phyloP scores from a whole-genome alignment of 2,888 invertebrate genomes.

The Drosophila greeni region DNA sequence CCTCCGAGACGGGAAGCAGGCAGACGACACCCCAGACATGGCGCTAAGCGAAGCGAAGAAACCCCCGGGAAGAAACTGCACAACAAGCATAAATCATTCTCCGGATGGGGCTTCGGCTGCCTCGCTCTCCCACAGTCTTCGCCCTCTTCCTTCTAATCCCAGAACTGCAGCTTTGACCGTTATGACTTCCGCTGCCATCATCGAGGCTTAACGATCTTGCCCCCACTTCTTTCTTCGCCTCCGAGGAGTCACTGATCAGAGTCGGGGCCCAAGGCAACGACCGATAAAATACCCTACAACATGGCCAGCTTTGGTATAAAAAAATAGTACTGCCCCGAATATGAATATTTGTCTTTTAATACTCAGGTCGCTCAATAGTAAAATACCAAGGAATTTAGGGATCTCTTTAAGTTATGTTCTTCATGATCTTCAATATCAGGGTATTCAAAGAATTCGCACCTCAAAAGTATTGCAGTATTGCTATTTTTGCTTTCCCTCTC shows the following conservation, averaged over 20 bases:
- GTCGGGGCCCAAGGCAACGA: not conserved
- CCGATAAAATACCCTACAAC: not conserved
- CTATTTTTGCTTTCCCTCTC: constrained; percentile 21
- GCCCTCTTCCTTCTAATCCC: constrained; percentile 20
- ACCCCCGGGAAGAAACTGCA: constrained; percentile 25
- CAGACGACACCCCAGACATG: constrained; percentile 53
- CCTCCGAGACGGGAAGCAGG: constrained; percentile 5
- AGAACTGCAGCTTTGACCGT: constrained; percentile 56
- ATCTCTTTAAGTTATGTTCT: not conserved
- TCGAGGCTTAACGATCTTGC: constrained; percentile 32
- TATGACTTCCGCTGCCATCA: constrained; percentile 62
- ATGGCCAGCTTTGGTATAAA: not conserved
- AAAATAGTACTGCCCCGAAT: not conserved
- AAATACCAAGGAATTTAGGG: too few species aligned
- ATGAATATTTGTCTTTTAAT: not conserved
- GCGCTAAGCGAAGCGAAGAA: constrained; percentile 67
- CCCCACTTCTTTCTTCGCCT: constrained; percentile 6
- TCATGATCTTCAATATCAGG: not conserved
- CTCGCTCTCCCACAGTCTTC: not conserved
- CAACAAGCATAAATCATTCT: constrained; percentile 40
- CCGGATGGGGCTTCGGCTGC: constrained; percentile 23
- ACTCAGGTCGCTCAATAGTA: too few species aligned
- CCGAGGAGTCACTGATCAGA: constrained; percentile 54
- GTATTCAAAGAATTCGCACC: constrained; percentile 4
- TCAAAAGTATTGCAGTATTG: constrained; percentile 2